phyloP scores from a whole-genome alignment of 2,888 invertebrate species.

The Adelognathus sp. region DNA sequence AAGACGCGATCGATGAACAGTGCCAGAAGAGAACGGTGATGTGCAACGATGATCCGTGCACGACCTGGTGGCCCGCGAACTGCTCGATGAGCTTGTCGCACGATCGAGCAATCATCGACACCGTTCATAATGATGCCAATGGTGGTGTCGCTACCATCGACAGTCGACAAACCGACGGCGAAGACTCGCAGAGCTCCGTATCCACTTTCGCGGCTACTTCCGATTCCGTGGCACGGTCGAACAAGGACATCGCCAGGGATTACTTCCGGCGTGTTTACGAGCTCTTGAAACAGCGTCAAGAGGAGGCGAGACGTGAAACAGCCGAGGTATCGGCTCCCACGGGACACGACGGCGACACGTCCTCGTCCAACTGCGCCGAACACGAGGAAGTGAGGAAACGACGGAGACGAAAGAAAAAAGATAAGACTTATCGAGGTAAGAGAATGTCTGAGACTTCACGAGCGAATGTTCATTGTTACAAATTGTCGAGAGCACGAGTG shows the following conservation, averaged over 20 bases:
- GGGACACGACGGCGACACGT: slow-evolving; percentile 68
- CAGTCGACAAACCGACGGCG: slow-evolving; percentile 5
- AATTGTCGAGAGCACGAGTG: neutral
- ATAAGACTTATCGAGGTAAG: slow-evolving; percentile 60
- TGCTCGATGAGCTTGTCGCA: slow-evolving; percentile 14
- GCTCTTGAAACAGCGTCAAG: slow-evolving; percentile 71
- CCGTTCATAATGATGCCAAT: slow-evolving; percentile 20
- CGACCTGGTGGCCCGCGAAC: slow-evolving; percentile 1
- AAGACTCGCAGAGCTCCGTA: slow-evolving; percentile 11
- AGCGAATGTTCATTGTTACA: neutral
- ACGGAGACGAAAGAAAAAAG: slow-evolving; percentile 66
- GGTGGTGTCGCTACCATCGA: neutral
- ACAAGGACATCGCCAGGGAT: slow-evolving; percentile 74
- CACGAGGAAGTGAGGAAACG: slow-evolving; percentile 63
- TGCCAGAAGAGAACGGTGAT: neutral
- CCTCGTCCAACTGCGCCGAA: slow-evolving; percentile 70
- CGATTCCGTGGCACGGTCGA: slow-evolving; percentile 55
- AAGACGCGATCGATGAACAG: slow-evolving; percentile 64
- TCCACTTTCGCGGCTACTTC: neutral
- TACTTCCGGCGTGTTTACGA: slow-evolving; percentile 78
- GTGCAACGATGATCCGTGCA: slow-evolving; percentile 21
- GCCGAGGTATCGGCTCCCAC: slow-evolving; percentile 36
- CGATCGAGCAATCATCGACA: neutral
- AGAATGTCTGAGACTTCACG: neutral
- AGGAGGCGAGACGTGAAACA: slow-evolving; percentile 60